Percentiles rank a stretch among this genome's conserved stretches.
Evolutionary conservation across 1,140 invertebrate species (phyloP).

Genomic region (Halesus radiatus): DNA sequence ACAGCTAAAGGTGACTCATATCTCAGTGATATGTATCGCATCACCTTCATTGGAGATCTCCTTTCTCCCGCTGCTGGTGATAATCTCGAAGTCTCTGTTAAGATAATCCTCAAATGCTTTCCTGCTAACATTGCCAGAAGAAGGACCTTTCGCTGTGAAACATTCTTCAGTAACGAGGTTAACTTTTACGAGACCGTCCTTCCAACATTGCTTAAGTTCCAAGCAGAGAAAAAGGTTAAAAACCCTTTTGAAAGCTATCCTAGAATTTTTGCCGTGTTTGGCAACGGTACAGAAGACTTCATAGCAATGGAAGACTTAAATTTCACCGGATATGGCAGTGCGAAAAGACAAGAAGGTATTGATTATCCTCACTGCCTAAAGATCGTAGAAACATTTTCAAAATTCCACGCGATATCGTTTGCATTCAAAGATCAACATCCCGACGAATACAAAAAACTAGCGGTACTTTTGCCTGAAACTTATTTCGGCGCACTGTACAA

Average conservation of each 20-base stretch:
- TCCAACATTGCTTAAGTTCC: conserved; percentile 65
- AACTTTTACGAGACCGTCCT: conserved; percentile 72
- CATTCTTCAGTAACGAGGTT: conserved; percentile 76
- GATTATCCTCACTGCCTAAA: conserved; percentile 68
- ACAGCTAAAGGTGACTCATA: conserved; percentile 73
- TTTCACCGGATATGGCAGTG: conserved; percentile 68
- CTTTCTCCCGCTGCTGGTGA: conserved; percentile 57
- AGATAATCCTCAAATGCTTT: conserved; percentile 72
- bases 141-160: conserved; percentile 72
- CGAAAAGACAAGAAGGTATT: conserved; percentile 69
- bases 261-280: conserved; percentile 69
- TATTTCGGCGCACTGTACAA: conserved; percentile 74
- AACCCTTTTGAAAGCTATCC: conserved; percentile 71
- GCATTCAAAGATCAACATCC: conserved; percentile 76
- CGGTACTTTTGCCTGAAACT: conserved; percentile 66
- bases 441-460: conserved; percentile 70
- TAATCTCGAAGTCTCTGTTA: conserved; percentile 52
- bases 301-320: conserved; percentile 76
- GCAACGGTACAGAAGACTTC: conserved; percentile 77
- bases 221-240: conserved; percentile 63
- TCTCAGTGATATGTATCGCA: conserved; percentile 69
- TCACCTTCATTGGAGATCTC: conserved; percentile 65
- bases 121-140: conserved; percentile 72
- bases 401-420: conserved; percentile 78
- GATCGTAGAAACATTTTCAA: conserved; percentile 74